Percentiles rank a stretch among this genome's conserved stretches.
These are phyloP conservation scores for Coleophora deauratella DNA, from an alignment of 2,888 invertebrate species.

Conservation along the genomic window DNA sequence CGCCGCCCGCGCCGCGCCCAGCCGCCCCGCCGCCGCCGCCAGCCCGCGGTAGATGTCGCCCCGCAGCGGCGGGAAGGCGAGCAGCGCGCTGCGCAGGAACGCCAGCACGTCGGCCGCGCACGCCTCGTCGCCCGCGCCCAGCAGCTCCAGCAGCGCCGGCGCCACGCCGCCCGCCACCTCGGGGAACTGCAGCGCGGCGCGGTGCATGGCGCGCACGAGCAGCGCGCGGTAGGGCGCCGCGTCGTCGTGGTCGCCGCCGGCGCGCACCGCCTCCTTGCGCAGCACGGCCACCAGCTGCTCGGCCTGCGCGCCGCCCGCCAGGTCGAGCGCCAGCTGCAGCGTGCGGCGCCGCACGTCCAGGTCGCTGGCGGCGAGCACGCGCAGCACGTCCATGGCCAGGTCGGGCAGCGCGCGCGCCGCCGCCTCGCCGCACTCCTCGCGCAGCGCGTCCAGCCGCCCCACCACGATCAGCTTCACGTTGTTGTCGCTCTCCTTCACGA, in stretches of 20 bases:
- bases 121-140: constrained; percentile 90
- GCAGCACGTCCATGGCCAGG: constrained; percentile 97
- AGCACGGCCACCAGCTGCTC: constrained; percentile 95
- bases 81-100: constrained; percentile 97
- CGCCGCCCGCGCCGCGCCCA: no score
- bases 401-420: constrained; percentile 86
- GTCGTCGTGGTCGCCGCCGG: constrained; percentile 94
- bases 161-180: constrained; percentile 96
- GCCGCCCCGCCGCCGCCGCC: constrained; percentile 91
- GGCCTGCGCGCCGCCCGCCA: constrained; percentile 93
- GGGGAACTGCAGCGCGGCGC: constrained; percentile 92
- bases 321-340: constrained; percentile 87
- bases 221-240: constrained; percentile 96
- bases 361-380: constrained; percentile 94
- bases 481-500: constrained; percentile 99
- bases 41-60: constrained; percentile 80
- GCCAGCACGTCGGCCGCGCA: constrained; percentile 96
- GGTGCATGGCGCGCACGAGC: constrained; percentile 94
- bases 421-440: constrained; percentile 88
- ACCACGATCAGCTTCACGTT: constrained; percentile 99
- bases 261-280: constrained; percentile 93
- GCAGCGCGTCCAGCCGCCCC: constrained; percentile 91
- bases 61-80: constrained; percentile 88
- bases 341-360: constrained; percentile 95
- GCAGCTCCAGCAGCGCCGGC: constrained; percentile 94